Percentiles rank a stretch among this genome's conserved stretches.
These are phyloP conservation scores for Adelphocoris suturalis DNA, from an alignment of 2,888 invertebrate genomes.

Conservation along the genomic window DNA sequence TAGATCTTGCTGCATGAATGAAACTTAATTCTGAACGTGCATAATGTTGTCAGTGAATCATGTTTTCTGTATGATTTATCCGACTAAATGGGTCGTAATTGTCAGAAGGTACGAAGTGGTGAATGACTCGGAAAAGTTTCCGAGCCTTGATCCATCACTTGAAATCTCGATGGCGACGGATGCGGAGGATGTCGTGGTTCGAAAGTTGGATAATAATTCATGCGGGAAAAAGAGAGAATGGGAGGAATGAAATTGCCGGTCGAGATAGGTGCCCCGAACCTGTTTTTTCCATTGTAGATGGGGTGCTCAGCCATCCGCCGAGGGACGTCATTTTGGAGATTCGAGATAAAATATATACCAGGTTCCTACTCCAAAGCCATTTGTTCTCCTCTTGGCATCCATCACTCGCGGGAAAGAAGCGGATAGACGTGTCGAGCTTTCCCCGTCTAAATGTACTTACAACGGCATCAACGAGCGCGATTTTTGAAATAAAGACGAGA, in stretches of 20 bases:
- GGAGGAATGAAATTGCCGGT: neutral
- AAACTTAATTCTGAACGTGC: too few relatives aligned
- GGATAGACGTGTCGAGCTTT: slow-evolving; percentile 26
- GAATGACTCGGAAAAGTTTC: too few relatives aligned
- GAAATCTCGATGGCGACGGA: neutral
- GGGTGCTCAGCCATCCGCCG: slow-evolving; percentile 7
- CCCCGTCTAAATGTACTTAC: slow-evolving; percentile 11
- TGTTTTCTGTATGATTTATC: too few relatives aligned
- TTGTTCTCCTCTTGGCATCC: neutral
- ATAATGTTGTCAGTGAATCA: too few relatives aligned
- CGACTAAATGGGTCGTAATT: too few relatives aligned
- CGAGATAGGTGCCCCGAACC: neutral
- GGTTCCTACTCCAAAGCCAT: neutral
- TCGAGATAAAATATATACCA: slow-evolving; percentile 3
- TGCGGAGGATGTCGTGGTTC: neutral
- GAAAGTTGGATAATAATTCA: neutral
- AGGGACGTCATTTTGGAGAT: slow-evolving; percentile 16
- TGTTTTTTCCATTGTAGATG: neutral
- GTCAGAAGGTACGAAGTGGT: too few relatives aligned
- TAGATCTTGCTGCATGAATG: too few relatives aligned
- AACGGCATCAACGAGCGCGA: neutral
- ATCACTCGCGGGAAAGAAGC: slow-evolving; percentile 1
- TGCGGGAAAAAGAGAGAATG: neutral
- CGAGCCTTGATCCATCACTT: neutral
- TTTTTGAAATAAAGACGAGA: neutral